Base-by-base conservation (phyloP, 2,888 invertebrate species). In the Drosophila neutralis region DNA sequence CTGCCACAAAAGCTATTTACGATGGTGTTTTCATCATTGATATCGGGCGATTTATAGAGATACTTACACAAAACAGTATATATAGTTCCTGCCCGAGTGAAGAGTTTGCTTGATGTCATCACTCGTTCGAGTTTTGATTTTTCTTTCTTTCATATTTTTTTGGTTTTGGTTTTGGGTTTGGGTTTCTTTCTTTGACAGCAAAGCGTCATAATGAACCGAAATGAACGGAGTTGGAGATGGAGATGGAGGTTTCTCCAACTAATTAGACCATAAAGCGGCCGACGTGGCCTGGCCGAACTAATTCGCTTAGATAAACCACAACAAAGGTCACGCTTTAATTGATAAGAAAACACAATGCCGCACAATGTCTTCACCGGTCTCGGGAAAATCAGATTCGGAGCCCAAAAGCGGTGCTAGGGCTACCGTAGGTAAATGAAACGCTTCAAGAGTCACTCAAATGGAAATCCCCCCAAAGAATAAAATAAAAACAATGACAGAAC, bases 241-340 rank as follows among this genome's bases (percentile, higher is more conserved):
- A 21, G 45, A 24, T 15, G 45, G 15, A 45, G 88, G 80, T 84
- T 84, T 88, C 83, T 78, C 83, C 82, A 72, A 81, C 87, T 87
- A 89, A 87, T 87, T 89, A 89, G 89, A 87, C 88, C 88, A 89
- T 89, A 89, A 89, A 87, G 80, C 71, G 70, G 61, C 76, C 74
- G 76, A 70, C 66, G 59, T 66, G 72, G 71, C 67, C 66, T 81
- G 77, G 82, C 76, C 81, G 81, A 85, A 84, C 87, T 86, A 86
- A 84, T 87, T 87, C 80, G 71, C 78, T 71, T 68, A 78, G 84
- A 85, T 85, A 89, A 89, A 85, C 89, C 87, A 87, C 87, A 87
- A 87, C 83, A 87, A 87, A 87, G 87, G 90, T 87, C 90, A 87
- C 87, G 89, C 87, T 87, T 87, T 87, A 89, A 87, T 87, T 87